Evolutionary conservation across 2,888 invertebrate genomes (phyloP).

Genomic region (Metalampra italica): DNA sequence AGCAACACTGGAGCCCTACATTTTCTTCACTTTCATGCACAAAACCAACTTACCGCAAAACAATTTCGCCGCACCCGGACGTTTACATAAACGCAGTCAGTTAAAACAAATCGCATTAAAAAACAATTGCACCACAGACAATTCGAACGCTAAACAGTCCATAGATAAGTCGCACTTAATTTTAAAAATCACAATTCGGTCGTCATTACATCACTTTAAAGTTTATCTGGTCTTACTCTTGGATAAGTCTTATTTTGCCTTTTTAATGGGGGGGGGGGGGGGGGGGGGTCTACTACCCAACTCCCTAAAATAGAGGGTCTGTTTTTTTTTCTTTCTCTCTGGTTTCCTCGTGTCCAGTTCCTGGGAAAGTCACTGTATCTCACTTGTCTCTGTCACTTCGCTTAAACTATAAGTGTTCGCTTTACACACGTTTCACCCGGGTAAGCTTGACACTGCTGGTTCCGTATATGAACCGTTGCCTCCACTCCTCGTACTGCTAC

Average conservation of each 20-base stretch:
- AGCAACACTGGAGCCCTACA: no score
- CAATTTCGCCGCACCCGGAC: not conserved
- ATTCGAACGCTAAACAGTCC: not conserved
- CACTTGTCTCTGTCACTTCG: not conserved
- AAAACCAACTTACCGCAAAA: not conserved
- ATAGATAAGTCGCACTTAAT: not conserved
- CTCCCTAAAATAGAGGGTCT: no score
- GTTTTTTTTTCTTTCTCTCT: no score
- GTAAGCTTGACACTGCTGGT: constrained; percentile 35
- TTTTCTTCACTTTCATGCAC: not conserved
- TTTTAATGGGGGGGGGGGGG: no score
- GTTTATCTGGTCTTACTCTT: not conserved
- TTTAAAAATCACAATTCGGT: not conserved
- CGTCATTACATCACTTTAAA: not conserved
- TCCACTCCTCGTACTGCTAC: constrained; percentile 70
- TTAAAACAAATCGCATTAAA: not conserved
- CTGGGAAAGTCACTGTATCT: no score
- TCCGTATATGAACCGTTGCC: constrained; percentile 64
- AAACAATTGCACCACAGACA: constrained; percentile 8
- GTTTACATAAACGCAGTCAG: not conserved
- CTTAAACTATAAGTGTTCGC: constrained; percentile 1
- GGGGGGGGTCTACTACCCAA: no score
- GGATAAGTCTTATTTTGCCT: no score
- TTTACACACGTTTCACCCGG: constrained; percentile 31
- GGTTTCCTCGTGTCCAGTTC: not conserved